Percentiles rank a stretch among this genome's conserved stretches.
These are phyloP conservation scores for Perdita meconis DNA, from an alignment of 2,888 invertebrate species.

Conservation along the genomic window DNA sequence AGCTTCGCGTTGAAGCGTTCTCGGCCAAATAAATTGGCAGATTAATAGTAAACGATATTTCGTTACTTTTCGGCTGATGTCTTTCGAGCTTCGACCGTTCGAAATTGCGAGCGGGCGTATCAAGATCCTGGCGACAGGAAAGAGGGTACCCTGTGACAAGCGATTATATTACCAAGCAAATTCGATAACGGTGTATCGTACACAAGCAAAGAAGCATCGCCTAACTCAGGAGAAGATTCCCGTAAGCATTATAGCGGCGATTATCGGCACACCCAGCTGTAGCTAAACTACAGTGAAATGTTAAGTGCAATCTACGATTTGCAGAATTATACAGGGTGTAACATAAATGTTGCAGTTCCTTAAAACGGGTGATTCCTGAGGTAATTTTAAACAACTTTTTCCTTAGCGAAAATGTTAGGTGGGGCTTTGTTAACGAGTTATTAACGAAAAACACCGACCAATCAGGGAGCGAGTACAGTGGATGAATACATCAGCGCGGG, in stretches of 20 bases:
- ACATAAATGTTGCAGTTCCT: too few species aligned
- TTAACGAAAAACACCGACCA: too few species aligned
- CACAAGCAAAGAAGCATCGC: background rate
- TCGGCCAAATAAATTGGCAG: conserved; percentile 56
- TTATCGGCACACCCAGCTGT: background rate
- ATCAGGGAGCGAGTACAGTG: too few species aligned
- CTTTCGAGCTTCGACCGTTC: background rate
- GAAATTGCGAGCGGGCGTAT: background rate
- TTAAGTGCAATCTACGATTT: conserved; percentile 5
- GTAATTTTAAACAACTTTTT: too few species aligned
- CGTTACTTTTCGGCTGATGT: background rate
- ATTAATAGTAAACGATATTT: conserved; percentile 64
- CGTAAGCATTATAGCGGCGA: background rate
- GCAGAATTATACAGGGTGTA: conserved; percentile 43
- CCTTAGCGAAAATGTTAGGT: too few species aligned
- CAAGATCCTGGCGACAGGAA: background rate
- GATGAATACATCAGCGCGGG: too few species aligned
- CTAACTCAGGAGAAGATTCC: background rate
- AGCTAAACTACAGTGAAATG: background rate
- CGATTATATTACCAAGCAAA: background rate
- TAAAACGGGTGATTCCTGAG: too few species aligned
- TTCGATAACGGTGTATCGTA: background rate
- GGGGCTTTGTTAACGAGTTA: too few species aligned
- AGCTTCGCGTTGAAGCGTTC: conserved; percentile 63
- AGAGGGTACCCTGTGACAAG: background rate